phyloP scores from a whole-genome alignment of 1,140 invertebrate genomes.

The Cherax destructor region DNA sequence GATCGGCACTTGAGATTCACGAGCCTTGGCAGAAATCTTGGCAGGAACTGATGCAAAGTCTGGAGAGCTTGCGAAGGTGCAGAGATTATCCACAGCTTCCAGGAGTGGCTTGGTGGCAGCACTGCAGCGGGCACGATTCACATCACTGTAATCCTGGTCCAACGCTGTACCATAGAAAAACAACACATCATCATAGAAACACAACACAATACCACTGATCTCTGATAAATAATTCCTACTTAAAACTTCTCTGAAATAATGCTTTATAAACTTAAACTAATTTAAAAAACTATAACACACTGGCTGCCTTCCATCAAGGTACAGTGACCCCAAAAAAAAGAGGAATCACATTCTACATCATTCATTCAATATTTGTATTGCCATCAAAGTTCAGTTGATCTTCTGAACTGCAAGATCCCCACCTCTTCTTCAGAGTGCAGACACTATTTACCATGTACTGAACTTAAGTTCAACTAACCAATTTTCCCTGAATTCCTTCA shows the following conservation, averaged over 20 bases:
- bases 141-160: conserved; percentile 88
- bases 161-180: conserved; percentile 76
- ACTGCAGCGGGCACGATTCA: conserved; percentile 85
- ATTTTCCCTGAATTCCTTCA: no score
- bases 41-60: conserved; percentile 95
- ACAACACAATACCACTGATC: not conserved
- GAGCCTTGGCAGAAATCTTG: conserved; percentile 87
- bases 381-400: no score
- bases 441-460: no score
- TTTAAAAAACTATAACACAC: no score
- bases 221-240: not conserved
- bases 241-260: not conserved
- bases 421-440: no score
- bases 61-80: conserved; percentile 92
- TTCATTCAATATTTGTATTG: no score
- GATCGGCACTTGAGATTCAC: conserved; percentile 90
- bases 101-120: conserved; percentile 89
- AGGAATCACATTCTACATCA: no score
- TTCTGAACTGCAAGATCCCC: no score
- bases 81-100: conserved; percentile 94
- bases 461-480: no score
- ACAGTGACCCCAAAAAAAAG: no score
- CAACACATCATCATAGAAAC: not conserved
- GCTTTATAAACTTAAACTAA: not conserved
- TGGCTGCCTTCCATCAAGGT: no score